Evolutionary conservation across 2,888 invertebrate genomes (phyloP), one percentile per base, ranked within the genome.

Genomic region (Pterobdella sp.): DNA sequence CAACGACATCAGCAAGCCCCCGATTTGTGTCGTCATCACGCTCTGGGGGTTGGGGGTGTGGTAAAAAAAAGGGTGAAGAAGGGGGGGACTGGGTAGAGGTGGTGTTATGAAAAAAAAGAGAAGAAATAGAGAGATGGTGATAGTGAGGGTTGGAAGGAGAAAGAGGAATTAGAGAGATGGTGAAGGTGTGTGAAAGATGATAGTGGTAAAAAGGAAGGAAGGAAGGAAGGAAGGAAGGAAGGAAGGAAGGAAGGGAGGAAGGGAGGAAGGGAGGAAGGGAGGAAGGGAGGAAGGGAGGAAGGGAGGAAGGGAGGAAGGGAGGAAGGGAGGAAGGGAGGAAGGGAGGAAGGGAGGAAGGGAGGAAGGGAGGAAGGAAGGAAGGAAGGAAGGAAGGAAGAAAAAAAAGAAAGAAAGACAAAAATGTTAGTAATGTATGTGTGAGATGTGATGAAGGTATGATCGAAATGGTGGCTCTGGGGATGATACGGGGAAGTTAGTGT

Each of bases 301-400:
- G 49, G 49, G 22, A 22, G 49, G 49, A 42, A 22, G 7, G 49
- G 49, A 14, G 7, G 49, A 42, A 7, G 49, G 49, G 49, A 14
- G 49, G 49, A 22, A 14, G 49, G 49, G 7, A 14, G 49, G 49
- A 14, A 22, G 49, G 7, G 49, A 22, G 7, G 7, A 22, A 42
- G 7, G 22, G 49, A 14, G 49, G 49, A 22, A 14, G 49, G 49
- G 22, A 42, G 49, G 22, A 42, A 22, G 49, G 49, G n/a, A 42
- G 42, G 42, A 42, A 42, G 42, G 18, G 18, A 42, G 42, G 42
- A 42, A 42, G 42, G 42, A 42, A 42, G 42, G 42, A 56, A 56
- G 7, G 60, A 56, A 56, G 14, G n/a, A 56, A 56, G 60, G 60
- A 56, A 18, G 60, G 60, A 56, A 18, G 60, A 56, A 56, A 18